A percentile compares a stretch with the other conserved stretches of the same genome.
Conservation (phyloP, 2,797 vertebrate genomes). For the Poeciliopsis infans region DNA sequence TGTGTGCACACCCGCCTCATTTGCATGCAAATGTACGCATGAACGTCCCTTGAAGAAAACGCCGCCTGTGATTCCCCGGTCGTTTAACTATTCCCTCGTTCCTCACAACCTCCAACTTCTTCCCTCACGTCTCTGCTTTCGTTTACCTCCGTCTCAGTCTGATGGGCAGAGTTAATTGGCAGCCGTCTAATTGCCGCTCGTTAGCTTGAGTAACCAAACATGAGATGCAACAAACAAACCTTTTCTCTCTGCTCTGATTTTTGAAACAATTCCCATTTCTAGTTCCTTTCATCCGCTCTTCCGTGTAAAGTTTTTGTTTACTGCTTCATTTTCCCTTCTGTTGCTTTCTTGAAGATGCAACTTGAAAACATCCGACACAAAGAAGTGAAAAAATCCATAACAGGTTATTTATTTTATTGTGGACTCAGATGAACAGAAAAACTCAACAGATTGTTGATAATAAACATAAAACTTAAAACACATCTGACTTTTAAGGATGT, state of each 20-base stretch:
- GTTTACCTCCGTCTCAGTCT: constrained; percentile 73
- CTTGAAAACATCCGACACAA: constrained; percentile 27
- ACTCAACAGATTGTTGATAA: too few species aligned
- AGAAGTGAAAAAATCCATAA: neutral
- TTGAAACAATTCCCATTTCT: constrained; percentile 43
- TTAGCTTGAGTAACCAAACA: constrained; percentile 79
- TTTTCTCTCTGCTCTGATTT: constrained; percentile 30
- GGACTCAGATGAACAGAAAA: too few species aligned
- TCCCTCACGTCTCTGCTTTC: constrained; percentile 35
- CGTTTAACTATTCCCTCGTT: constrained; percentile 20
- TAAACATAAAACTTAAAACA: too few species aligned
- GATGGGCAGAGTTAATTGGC: constrained; percentile 82
- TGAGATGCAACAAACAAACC: constrained; percentile 64
- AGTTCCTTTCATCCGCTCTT: constrained; percentile 5
- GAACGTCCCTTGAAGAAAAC: constrained; percentile 45
- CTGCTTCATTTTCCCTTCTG: constrained; percentile 27
- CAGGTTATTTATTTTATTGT: too few species aligned
- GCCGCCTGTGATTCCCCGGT: constrained; percentile 53
- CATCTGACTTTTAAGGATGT: too few species aligned
- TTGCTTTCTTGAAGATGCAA: constrained; percentile 18
- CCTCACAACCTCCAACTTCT: neutral
- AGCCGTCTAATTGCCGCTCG: constrained; percentile 81
- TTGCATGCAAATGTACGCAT: constrained; percentile 44
- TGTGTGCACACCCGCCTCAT: constrained; percentile 23
- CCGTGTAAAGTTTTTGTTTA: constrained; percentile 30